Base-by-base conservation (phyloP, 2,797 vertebrate species). In the Pogonophryne albipinna region DNA sequence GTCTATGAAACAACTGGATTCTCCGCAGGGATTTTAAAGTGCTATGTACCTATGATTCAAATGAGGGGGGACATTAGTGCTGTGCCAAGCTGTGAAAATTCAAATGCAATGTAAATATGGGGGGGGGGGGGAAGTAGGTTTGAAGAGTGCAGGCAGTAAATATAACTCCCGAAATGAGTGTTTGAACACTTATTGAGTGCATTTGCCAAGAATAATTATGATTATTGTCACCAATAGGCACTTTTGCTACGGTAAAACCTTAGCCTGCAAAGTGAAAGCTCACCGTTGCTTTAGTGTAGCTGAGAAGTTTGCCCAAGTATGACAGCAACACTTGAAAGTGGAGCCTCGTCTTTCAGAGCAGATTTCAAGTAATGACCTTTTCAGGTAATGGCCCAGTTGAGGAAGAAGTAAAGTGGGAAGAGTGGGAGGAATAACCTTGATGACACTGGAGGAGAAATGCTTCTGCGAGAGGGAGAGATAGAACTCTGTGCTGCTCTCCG, bases 331-430 rank as follows among this genome's bases (percentile, higher is more conserved):
- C 80, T 86, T 89, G 69, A 80, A 82, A 85, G 81, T 89, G 69
- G 34, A 79, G 81, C 76, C 78, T 87, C 82, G 82, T 85, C 72
- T 82, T 82, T 87, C 82, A 46, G 69, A 49, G 74, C 76, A 83
- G 85, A 78, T 80, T 80, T 78, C 71, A 68, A 67, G 72, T 87
- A 87, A 89, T 84, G 86, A 84, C 82, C 83, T 90, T 83, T 83
- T 80, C 58, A 70, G 85, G 80, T 91, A 87, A 91, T 86, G 89
- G 84, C 60, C 81, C 82, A 64, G 82, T 72, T 83, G 82, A 85
- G 55, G 71, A 75, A 6, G 66, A 79, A 45, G 71, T 10, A 44
- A 71, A 65, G 57, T 38, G 66, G 65, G 63, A 63, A 58, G 83
- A 66, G 70, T 9, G 10, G 44, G 23, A 68, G 71, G 59, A 38